Conservation (phyloP, 2,113 vertebrate species). For the Ptyas mucosa region DNA sequence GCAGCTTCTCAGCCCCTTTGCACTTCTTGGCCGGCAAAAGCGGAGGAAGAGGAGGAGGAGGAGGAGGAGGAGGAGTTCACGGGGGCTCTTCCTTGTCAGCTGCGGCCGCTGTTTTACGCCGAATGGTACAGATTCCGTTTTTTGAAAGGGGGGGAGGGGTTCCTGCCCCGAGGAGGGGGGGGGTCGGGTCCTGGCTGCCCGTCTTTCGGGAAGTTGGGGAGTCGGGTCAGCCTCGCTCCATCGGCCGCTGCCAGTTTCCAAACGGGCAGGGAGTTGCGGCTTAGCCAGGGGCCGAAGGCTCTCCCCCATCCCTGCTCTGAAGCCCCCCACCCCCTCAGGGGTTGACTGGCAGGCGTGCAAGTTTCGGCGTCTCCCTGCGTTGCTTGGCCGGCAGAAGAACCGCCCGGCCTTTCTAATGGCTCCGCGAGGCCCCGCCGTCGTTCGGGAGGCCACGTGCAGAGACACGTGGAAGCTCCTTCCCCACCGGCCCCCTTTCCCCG, state of each 20-base stretch:
- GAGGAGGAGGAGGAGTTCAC: no score
- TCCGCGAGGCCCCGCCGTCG: not conserved
- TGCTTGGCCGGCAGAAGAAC: not conserved
- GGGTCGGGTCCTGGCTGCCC: no score
- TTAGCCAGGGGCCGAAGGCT: not conserved
- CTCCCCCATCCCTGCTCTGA: not conserved
- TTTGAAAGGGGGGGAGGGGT: not conserved
- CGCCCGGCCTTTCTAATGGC: not conserved
- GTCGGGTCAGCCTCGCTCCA: no score
- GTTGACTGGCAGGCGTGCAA: not conserved
- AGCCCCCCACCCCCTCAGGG: no score
- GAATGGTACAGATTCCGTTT: no score
- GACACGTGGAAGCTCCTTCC: no score
- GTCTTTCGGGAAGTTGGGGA: no score
- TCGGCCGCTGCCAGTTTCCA: no score
- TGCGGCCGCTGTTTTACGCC: not conserved
- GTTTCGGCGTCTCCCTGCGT: not conserved
- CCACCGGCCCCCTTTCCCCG: not conserved
- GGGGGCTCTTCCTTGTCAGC: not conserved
- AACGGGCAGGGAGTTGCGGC: no score
- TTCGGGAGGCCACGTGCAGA: no score
- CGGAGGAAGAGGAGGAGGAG: no score
- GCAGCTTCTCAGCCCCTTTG: not conserved
- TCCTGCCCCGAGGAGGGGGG: no score
- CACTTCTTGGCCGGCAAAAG: not conserved